phyloP scores from a whole-genome alignment of 1,140 invertebrate species.

The Drosophila nikananu region DNA sequence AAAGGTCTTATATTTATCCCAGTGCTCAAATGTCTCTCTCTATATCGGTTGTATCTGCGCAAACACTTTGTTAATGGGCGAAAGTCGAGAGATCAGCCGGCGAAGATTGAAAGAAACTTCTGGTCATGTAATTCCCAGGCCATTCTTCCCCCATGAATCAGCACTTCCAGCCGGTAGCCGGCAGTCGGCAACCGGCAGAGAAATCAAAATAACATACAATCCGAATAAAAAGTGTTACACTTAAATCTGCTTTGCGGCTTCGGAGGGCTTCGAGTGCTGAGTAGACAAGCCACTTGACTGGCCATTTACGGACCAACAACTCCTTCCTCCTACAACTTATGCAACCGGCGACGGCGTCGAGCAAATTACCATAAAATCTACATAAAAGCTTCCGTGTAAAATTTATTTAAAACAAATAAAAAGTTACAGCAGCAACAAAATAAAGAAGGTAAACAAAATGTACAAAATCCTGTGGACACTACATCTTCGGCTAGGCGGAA shows the following conservation, averaged over 20 bases:
- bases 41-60: conserved; percentile 18
- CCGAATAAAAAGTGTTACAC: conserved; percentile 53
- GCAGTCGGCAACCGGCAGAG: not conserved
- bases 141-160: conserved; percentile 66
- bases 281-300: conserved; percentile 40
- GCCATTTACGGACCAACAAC: conserved; percentile 31
- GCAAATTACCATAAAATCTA: conserved; percentile 82
- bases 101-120: conserved; percentile 49
- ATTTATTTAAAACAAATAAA: conserved; percentile 83
- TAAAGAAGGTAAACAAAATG: conserved; percentile 36
- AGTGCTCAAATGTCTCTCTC: conserved; percentile 7
- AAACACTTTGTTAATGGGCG: conserved; percentile 42
- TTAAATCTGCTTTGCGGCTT: conserved; percentile 49
- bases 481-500: conserved; percentile 62
- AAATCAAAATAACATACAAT: conserved; percentile 39
- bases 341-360: conserved; percentile 28
- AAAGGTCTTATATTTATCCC: not conserved
- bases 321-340: conserved; percentile 31
- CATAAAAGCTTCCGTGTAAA: conserved; percentile 81
- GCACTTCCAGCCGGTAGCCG: conserved; percentile 17
- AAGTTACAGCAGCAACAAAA: conserved; percentile 31
- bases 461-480: conserved; percentile 63
- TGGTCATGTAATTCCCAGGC: conserved; percentile 59
- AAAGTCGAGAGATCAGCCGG: conserved; percentile 31
- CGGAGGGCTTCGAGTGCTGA: conserved; percentile 20